These are phyloP conservation scores for Neodon shergylaensis DNA, from an alignment of 2,113 vertebrate species.

Conservation along the genomic window DNA sequence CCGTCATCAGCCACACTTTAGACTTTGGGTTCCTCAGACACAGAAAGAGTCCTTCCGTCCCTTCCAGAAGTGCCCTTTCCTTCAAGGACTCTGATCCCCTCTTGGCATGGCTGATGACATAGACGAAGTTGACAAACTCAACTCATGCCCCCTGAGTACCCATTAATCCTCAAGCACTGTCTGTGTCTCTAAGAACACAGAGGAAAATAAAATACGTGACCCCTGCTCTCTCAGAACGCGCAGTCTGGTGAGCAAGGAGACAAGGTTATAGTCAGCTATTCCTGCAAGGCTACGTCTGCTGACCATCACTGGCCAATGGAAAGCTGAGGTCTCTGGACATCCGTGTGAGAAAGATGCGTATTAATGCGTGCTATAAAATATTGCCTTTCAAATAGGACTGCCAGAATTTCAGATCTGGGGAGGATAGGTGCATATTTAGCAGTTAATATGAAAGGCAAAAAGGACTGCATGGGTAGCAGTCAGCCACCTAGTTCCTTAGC, in stretches of 20 bases:
- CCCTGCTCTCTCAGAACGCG: neutral
- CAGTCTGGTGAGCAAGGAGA: neutral
- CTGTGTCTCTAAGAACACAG: neutral
- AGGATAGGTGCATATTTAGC: neutral
- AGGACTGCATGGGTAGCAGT: neutral
- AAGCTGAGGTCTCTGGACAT: neutral
- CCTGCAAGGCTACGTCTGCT: fast-evolving
- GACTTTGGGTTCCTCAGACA: neutral
- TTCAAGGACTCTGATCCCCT: neutral
- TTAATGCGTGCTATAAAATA: neutral
- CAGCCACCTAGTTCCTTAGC: neutral
- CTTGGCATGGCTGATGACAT: neutral
- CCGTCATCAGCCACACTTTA: neutral
- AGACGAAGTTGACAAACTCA: neutral
- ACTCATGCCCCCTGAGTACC: neutral
- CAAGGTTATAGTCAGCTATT: neutral
- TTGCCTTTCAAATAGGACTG: constrained; percentile 5
- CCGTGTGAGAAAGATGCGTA: neutral
- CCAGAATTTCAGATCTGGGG: neutral
- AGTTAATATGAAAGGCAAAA: neutral
- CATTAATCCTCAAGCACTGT: neutral
- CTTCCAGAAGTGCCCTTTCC: neutral
- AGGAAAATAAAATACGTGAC: neutral
- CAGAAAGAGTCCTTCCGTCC: neutral
- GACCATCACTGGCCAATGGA: neutral